These are phyloP conservation scores for Anarsia innoxiella DNA, from an alignment of 2,888 invertebrate genomes.

Conservation along the genomic window DNA sequence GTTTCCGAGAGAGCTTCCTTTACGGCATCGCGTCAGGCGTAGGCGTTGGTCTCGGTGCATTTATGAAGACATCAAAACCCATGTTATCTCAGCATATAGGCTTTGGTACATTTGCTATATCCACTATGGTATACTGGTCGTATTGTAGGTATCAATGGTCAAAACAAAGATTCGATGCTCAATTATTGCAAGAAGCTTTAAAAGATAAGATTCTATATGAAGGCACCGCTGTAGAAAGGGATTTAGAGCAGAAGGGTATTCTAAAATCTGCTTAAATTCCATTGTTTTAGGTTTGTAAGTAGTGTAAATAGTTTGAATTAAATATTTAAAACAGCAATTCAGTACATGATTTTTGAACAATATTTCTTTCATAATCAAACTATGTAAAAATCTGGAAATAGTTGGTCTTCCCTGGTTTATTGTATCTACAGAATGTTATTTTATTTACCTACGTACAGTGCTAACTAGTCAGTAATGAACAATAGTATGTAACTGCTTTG, in stretches of 20 bases:
- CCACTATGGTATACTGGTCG: conserved; percentile 81
- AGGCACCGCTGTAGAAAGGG: conserved; percentile 75
- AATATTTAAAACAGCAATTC: too few species aligned
- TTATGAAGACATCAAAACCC: conserved; percentile 83
- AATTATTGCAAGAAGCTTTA: conserved; percentile 77
- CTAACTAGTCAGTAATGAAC: too few species aligned
- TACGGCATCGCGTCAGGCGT: conserved; percentile 84
- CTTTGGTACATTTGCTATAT: conserved; percentile 77
- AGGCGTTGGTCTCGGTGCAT: conserved; percentile 78
- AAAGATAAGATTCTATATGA: conserved; percentile 76
- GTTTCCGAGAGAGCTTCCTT: conserved; percentile 85
- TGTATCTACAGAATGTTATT: too few species aligned
- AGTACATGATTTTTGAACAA: too few species aligned
- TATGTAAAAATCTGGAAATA: too few species aligned
- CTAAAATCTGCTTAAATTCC: conserved; percentile 46
- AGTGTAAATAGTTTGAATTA: conserved; percentile 1
- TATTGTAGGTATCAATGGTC: conserved; percentile 83
- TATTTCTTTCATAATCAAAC: too few species aligned
- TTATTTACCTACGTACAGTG: too few species aligned
- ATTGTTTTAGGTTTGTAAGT: neutral
- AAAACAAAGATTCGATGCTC: conserved; percentile 77
- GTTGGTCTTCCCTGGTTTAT: too few species aligned
- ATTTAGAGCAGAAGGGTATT: conserved; percentile 56
- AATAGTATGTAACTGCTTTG: too few species aligned
- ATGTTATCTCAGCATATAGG: conserved; percentile 78